phyloP scores from a whole-genome alignment of 2,113 vertebrate genomes.

The Nerophis ophidion region DNA sequence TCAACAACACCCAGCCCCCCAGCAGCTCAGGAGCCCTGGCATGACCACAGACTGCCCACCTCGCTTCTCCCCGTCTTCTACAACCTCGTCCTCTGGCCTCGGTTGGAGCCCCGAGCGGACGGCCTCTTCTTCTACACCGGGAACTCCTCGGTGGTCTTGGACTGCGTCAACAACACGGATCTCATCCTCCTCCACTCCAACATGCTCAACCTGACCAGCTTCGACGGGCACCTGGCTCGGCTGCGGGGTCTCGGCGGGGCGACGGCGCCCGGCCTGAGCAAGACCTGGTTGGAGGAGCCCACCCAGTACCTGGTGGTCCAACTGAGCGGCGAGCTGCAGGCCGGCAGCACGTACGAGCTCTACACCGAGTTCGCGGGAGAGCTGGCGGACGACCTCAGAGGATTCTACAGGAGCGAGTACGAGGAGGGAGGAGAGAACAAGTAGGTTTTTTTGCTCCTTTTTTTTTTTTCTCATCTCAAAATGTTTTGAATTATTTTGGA shows the following conservation, averaged over 20 bases:
- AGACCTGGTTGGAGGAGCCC: conserved; percentile 55
- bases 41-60: conserved; percentile 74
- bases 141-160: conserved; percentile 72
- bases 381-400: conserved; percentile 80
- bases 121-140: conserved; percentile 77
- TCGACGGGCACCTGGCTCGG: not conserved
- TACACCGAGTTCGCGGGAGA: conserved; percentile 74
- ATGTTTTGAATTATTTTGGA: too few species aligned
- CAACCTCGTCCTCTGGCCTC: conserved; percentile 74
- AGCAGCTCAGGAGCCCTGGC: conserved; percentile 67
- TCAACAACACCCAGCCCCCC: too few species aligned
- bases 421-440: conserved; percentile 45
- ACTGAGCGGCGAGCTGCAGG: conserved; percentile 42
- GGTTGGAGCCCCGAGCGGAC: conserved; percentile 18
- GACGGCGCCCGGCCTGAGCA: conserved; percentile 17
- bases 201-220: conserved; percentile 75
- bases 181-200: conserved; percentile 88
- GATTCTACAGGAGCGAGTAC: conserved; percentile 93
- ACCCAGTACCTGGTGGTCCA: conserved; percentile 84
- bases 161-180: conserved; percentile 67
- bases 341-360: conserved; percentile 64
- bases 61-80: conserved; percentile 72
- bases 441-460: conserved; percentile 58
- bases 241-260: conserved; percentile 2
- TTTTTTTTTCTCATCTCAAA: not conserved